Evolutionary conservation across 2,797 vertebrate species (phyloP), one percentile per base, ranked within the genome.

Genomic region (Gymnodraco acuticeps): DNA sequence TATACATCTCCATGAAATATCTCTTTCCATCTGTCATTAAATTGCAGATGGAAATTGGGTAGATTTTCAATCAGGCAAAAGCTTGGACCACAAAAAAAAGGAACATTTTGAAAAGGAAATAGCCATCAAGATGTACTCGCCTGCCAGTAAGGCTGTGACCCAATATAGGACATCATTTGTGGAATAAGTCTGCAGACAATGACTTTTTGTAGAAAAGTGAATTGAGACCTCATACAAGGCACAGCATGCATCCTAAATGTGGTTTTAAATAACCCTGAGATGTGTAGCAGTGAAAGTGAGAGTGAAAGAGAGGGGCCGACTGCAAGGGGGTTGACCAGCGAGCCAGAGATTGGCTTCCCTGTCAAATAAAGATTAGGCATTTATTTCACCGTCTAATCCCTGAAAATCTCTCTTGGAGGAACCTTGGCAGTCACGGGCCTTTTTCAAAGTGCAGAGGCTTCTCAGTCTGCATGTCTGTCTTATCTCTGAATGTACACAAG

Each of bases 381-480:
- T 90, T 82, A 86, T 87, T 90, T 89, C 83, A 89, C 65, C 73
- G 81, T 90, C 80, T 91, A 91, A 94, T 93, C 90, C 90, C 71
- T 77, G 81, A 75, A 87, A 92, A 89, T 89, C 86, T 90, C 80
- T 79, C 46, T 65, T 64, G 75, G 81, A 88, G 69, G 76, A 88
- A 76, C 59, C 75, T 70, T 41, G 70, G 73, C 62, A 84, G 75
- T 42, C 54, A 38, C 10, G 64, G 45, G 75, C 45, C 69, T 84
- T 73, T 84, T 73, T 75, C 78, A 75, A 51, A 65, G 66, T 31
- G 19, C 65, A 31, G 50, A 53, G 55, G 79, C 66, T 83, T 79
- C 79, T 31, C 69, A 10, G 58, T 64, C 58, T 79, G 58, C 55
- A 3, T 58, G 78, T 83, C 81, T 67, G 64, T 48, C 78, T 85